Evolutionary conservation across 2,113 vertebrate species (phyloP).

Genomic region (Girardinichthys multiradiatus): DNA sequence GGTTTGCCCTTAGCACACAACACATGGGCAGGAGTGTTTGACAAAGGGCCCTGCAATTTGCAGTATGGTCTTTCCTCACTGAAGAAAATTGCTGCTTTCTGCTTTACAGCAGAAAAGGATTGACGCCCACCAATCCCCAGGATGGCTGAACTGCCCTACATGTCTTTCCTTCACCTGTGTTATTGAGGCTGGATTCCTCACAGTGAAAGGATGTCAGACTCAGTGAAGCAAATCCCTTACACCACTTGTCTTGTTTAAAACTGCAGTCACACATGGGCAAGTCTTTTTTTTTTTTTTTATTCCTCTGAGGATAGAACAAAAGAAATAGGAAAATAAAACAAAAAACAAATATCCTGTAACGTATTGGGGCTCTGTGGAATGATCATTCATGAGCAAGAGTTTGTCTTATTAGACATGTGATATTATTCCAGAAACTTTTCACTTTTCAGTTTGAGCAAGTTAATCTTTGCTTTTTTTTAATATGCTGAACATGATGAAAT

Average conservation of each 20-base stretch:
- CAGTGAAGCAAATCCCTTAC: conserved; percentile 8
- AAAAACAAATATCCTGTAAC: background rate
- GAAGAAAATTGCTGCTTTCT: conserved; percentile 6
- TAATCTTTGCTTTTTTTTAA: background rate
- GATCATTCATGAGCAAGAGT: background rate
- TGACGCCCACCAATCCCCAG: background rate
- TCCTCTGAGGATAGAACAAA: background rate
- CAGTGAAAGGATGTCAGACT: conserved; percentile 11
- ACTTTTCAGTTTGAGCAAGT: background rate
- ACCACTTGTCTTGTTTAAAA: conserved; percentile 34
- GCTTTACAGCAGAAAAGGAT: background rate
- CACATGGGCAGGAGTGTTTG: background rate
- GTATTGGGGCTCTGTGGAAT: background rate
- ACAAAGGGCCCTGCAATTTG: background rate
- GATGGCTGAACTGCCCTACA: background rate
- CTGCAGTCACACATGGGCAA: background rate
- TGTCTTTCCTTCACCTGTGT: background rate
- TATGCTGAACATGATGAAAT: background rate
- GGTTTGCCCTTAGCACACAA: background rate
- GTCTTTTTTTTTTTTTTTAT: background rate
- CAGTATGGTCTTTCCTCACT: background rate
- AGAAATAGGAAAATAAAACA: background rate
- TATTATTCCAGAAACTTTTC: background rate
- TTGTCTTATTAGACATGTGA: too few relatives aligned
- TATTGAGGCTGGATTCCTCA: background rate